phyloP scores from a whole-genome alignment of 2,113 vertebrate species.

The Leptosomus discolor region DNA sequence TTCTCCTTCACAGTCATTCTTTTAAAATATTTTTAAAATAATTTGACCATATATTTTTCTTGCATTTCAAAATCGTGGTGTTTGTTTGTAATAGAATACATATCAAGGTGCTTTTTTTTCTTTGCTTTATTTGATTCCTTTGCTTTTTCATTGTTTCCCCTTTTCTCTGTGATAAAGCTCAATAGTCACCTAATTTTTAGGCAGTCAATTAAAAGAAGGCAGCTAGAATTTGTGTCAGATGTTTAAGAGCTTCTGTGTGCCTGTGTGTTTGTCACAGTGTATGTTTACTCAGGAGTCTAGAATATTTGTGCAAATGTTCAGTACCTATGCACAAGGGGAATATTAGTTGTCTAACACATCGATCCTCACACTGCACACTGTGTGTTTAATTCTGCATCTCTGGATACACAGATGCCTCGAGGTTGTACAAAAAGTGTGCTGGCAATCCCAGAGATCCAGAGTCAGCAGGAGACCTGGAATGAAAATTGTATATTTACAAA shows the following conservation, averaged over 20 bases:
- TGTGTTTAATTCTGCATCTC: neutral
- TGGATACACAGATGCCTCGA: neutral
- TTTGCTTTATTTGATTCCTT: neutral
- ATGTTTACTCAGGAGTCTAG: neutral
- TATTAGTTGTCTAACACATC: neutral
- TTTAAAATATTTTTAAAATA: neutral
- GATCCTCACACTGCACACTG: neutral
- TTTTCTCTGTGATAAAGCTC: neutral
- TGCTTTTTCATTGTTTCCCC: neutral
- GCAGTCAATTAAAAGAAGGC: neutral
- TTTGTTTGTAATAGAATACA: neutral
- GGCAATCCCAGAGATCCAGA: neutral
- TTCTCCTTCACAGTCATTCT: neutral
- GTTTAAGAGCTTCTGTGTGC: rapidly evolving
- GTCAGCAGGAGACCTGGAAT: neutral
- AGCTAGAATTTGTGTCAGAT: neutral
- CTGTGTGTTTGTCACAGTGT: neutral
- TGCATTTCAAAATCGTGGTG: neutral
- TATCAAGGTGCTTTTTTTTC: neutral
- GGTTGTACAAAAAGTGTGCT: neutral
- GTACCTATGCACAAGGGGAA: neutral
- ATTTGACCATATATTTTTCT: neutral
- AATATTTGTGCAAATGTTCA: neutral
- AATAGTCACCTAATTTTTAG: neutral
- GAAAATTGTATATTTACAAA: neutral